Conservation (phyloP, 2,113 vertebrate species). For the Pseudorectes ferrugineus region DNA sequence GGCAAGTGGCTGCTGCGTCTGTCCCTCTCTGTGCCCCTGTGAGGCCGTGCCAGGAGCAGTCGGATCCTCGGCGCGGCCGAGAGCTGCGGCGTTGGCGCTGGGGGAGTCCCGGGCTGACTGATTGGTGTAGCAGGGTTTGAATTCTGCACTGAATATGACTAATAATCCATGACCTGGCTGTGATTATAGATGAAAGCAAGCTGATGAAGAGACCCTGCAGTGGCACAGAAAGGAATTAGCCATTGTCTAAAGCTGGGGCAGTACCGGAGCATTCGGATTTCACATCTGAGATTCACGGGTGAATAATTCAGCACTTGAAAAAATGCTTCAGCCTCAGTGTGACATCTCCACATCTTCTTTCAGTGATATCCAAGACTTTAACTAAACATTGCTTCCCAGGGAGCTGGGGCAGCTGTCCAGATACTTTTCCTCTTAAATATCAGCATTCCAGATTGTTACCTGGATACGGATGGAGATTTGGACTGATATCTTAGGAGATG, state of each 20-base stretch:
- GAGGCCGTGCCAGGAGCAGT: background rate
- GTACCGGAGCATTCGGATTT: conserved; percentile 47
- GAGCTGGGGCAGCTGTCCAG: conserved; percentile 59
- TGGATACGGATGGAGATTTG: conserved; percentile 24
- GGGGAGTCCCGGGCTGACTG: background rate
- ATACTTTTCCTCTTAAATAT: conserved; percentile 44
- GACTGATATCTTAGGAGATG: background rate
- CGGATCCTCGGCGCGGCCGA: background rate
- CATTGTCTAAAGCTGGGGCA: conserved; percentile 54
- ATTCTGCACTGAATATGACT: conserved; percentile 44
- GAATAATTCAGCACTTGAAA: conserved; percentile 54
- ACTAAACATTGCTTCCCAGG: conserved; percentile 55
- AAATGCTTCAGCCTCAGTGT: conserved; percentile 44
- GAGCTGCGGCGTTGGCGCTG: accelerated
- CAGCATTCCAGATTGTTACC: conserved; percentile 59
- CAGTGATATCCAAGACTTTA: conserved; percentile 55
- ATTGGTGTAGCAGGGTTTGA: conserved; percentile 7
- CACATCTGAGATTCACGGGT: conserved; percentile 50
- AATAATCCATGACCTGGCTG: conserved; percentile 45
- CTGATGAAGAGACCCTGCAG: conserved; percentile 48
- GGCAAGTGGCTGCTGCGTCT: background rate
- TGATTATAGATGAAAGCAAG: conserved; percentile 55
- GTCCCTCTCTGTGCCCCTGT: background rate
- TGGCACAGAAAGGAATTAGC: conserved; percentile 47
- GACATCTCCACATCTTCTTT: conserved; percentile 52